phyloP scores from a whole-genome alignment of 2,888 invertebrate genomes.

The Melanostoma mellinum region DNA sequence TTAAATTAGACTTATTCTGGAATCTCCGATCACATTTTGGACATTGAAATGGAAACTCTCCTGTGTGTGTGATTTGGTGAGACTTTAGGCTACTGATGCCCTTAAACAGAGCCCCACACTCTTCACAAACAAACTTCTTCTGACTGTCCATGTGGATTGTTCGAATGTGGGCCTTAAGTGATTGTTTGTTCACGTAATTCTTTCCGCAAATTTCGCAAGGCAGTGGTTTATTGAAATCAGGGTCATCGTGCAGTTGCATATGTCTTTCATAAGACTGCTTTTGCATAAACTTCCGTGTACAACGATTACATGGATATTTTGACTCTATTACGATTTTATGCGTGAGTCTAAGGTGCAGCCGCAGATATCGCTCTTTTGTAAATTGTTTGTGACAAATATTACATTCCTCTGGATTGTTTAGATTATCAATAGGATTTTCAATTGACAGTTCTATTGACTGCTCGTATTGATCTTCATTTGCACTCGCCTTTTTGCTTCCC shows the following conservation, averaged over 20 bases:
- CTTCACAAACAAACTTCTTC: conserved; percentile 65
- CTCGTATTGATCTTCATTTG: conserved; percentile 1
- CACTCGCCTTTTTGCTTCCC: not conserved
- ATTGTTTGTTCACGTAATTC: conserved; percentile 56
- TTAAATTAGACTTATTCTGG: conserved; percentile 60
- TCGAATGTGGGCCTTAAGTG: conserved; percentile 55
- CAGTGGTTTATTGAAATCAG: conserved; percentile 55
- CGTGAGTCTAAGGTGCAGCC: conserved; percentile 51
- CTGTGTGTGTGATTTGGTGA: conserved; percentile 61
- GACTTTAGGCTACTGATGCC: conserved; percentile 62
- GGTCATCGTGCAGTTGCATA: conserved; percentile 55
- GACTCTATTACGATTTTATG: conserved; percentile 58
- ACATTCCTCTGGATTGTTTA: conserved; percentile 60
- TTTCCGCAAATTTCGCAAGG: conserved; percentile 57
- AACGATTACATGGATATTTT: conserved; percentile 57
- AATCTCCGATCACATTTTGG: conserved; percentile 61
- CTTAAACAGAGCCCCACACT: conserved; percentile 63
- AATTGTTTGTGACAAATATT: conserved; percentile 64
- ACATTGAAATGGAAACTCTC: conserved; percentile 61
- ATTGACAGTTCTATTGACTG: conserved; percentile 37
- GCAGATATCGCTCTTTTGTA: conserved; percentile 62
- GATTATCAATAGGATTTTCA: conserved; percentile 19
- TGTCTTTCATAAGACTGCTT: conserved; percentile 62
- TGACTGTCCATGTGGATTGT: conserved; percentile 57
- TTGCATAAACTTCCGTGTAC: conserved; percentile 64